phyloP scores from a whole-genome alignment of 1,140 invertebrate genomes.

The Drosophila eugracilis region DNA sequence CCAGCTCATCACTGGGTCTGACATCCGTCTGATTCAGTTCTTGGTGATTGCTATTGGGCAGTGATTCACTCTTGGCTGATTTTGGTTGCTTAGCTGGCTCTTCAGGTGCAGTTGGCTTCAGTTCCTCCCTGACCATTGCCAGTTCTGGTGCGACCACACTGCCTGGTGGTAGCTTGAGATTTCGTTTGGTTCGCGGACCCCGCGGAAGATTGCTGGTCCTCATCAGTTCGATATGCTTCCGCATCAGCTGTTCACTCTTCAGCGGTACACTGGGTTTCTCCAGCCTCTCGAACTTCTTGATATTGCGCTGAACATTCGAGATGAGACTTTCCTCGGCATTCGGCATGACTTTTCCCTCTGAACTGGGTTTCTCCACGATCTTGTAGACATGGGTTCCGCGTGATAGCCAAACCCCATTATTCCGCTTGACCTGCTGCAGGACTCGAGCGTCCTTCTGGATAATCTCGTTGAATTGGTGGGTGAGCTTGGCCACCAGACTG shows the following conservation, averaged over 20 bases:
- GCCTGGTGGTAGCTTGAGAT: conserved; percentile 19
- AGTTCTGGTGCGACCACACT: conserved; percentile 14
- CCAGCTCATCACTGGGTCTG: conserved; percentile 6
- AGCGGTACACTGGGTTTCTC: conserved; percentile 84
- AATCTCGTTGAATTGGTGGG: conserved; percentile 85
- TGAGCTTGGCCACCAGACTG: conserved; percentile 85
- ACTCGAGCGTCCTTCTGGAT: conserved; percentile 81
- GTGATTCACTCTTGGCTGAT: conserved; percentile 15
- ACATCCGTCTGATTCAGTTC: conserved; percentile 22
- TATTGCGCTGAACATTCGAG: conserved; percentile 83
- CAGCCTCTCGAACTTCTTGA: conserved; percentile 85
- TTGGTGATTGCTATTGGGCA: background rate
- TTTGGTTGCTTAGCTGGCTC: conserved; percentile 30
- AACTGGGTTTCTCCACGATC: conserved; percentile 59
- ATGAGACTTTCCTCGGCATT: conserved; percentile 11
- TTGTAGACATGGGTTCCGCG: conserved; percentile 78
- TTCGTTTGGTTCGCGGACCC: conserved; percentile 1
- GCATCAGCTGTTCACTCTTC: conserved; percentile 75
- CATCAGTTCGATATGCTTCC: conserved; percentile 68
- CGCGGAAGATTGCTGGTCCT: background rate
- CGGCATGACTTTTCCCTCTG: conserved; percentile 7
- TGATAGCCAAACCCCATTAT: conserved; percentile 73
- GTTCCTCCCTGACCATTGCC: conserved; percentile 52
- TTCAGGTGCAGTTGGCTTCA: conserved; percentile 21
- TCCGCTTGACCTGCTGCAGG: conserved; percentile 83